Conservation (phyloP, 2,888 invertebrate genomes). For the Agonum fuliginosum region DNA sequence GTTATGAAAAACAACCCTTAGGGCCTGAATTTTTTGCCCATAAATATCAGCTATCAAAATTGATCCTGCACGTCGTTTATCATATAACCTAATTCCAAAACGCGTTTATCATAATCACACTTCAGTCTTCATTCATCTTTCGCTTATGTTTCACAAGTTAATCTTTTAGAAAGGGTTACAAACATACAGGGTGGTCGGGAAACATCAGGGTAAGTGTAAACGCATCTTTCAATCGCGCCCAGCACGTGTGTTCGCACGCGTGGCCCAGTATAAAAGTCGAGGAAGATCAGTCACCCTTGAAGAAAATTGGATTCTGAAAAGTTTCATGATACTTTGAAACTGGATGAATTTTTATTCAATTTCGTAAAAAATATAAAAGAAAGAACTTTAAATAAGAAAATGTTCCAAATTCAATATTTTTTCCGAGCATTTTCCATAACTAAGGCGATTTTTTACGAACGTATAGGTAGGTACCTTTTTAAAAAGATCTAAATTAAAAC, state of each 20-base stretch:
- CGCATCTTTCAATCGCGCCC: neutral
- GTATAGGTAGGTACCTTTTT: no score
- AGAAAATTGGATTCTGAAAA: neutral
- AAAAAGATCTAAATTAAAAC: no score
- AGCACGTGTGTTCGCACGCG: slow-evolving; percentile 6
- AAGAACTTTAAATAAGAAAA: no score
- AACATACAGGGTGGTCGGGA: neutral
- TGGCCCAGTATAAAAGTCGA: neutral
- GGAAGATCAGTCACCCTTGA: neutral
- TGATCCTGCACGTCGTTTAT: neutral
- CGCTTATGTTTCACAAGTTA: slow-evolving; percentile 6
- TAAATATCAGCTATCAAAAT: neutral
- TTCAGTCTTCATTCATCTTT: slow-evolving; percentile 18
- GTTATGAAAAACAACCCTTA: neutral
- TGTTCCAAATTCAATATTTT: no score
- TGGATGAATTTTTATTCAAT: neutral
- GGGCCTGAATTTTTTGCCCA: neutral
- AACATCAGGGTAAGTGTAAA: neutral
- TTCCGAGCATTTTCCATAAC: no score
- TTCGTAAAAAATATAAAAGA: no score
- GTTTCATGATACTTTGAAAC: neutral
- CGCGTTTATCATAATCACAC: slow-evolving; percentile 14
- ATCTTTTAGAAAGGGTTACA: slow-evolving; percentile 26
- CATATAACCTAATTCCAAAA: neutral
- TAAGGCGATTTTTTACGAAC: no score